Conservation (phyloP, 2,113 vertebrate genomes). For the Muscicapa adusta region DNA sequence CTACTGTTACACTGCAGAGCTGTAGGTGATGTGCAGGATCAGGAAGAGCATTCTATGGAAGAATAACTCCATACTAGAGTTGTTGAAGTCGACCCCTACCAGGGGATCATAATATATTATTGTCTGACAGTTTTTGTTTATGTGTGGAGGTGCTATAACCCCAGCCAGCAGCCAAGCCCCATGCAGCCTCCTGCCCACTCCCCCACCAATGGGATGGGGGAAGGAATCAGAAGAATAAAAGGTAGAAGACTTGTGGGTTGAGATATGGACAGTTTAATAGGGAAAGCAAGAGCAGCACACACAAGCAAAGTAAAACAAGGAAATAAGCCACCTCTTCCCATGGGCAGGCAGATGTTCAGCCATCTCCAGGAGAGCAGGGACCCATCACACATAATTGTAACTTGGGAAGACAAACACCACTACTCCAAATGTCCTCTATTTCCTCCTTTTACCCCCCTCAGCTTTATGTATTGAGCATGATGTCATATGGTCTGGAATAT, state of each 20-base stretch:
- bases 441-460: background rate
- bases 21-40: background rate
- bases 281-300: background rate
- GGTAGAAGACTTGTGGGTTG: background rate
- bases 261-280: background rate
- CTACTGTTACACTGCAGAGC: background rate
- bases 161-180: background rate
- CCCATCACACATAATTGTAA: background rate
- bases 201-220: background rate
- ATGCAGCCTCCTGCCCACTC: background rate
- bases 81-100: background rate
- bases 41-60: background rate
- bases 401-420: background rate
- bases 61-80: background rate
- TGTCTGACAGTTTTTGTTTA: background rate
- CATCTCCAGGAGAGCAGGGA: background rate
- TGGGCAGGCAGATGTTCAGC: background rate
- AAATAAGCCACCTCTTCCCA: background rate
- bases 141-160: background rate
- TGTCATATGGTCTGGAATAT: background rate
- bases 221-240: background rate
- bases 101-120: background rate
- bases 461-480: background rate
- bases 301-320: background rate
- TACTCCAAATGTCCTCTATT: background rate